Conservation (phyloP, 2,113 vertebrate species). For the Rhynchomys soricoides region DNA sequence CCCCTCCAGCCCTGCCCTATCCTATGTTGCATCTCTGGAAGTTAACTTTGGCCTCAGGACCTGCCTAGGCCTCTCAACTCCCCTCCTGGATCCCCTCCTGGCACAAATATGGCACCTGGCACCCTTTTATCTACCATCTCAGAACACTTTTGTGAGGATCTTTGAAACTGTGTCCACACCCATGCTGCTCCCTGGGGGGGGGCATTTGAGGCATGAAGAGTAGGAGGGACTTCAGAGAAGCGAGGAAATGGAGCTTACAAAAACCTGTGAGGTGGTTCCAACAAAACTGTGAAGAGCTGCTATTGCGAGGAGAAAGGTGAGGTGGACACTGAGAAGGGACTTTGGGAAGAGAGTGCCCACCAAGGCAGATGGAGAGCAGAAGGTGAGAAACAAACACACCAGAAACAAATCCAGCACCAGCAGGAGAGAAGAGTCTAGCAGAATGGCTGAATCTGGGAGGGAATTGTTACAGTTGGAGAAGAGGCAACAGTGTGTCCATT, state of each 20-base stretch:
- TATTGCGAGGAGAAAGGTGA: background rate
- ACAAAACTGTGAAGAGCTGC: background rate
- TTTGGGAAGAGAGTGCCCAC: no score
- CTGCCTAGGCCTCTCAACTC: background rate
- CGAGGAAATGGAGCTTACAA: background rate
- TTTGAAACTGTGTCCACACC: background rate
- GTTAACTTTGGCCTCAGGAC: background rate
- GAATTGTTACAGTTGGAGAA: background rate
- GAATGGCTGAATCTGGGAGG: background rate
- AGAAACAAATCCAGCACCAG: background rate
- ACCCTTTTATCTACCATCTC: conserved; percentile 65
- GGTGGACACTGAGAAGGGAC: background rate
- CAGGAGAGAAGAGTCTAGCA: background rate
- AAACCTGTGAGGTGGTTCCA: background rate
- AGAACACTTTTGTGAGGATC: conserved; percentile 38
- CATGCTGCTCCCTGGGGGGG: background rate
- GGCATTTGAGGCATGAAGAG: background rate
- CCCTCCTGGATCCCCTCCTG: background rate
- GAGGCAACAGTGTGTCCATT: background rate
- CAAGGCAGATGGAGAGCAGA: background rate
- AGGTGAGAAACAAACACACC: conserved; percentile 64
- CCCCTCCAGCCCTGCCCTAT: background rate
- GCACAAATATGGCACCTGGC: background rate
- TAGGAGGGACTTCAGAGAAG: background rate
- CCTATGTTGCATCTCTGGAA: background rate